Evolutionary conservation across 2,113 vertebrate species (phyloP), one percentile per base, ranked within the genome.

Genomic region (Oreochromis aureus): DNA sequence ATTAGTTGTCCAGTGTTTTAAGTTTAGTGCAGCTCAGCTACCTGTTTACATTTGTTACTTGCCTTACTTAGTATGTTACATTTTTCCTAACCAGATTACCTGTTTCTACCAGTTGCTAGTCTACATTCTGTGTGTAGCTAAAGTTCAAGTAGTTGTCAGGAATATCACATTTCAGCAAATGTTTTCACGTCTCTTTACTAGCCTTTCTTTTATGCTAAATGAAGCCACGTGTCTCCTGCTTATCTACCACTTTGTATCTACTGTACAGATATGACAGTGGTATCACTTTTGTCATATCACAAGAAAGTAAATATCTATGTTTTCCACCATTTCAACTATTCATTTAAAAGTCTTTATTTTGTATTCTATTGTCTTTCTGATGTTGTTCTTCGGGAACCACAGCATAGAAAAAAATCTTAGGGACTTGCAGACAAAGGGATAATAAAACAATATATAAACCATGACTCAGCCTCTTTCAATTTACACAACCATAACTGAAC

Each of bases 361-460:
- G 84, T 71, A 41, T 81, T 89, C 82, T 91, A 73, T 46, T 82
- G 88, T 89, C 58, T 59, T 80, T 79, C 46, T 48, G 76, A 81
- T 91, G 19, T 73, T 46, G 41, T 53, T 78, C 73, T 53, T 32
- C 88, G 82, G 81, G 80, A 89, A 73, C 76, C 81, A 59, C 56
- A 78, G 81, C 81, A 24, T 51, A 39, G 61, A 59, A 89, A 59
- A 34, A 93, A 84, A 80, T 79, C 10, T 86, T 82, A 59, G 34
- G 82, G 87, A 92, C 69, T 83, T 86, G 61, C 89, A 84, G 79
- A 87, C 61, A 86, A 90, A 66, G 88, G 54, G 54, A 89, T 78
- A 93, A 95, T 94, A 94, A 95, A 96, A 90, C 19, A 58, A 36
- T 66, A 80, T 58, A 83, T 83, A 55, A 91, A 79, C 63, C 24